phyloP scores from a whole-genome alignment of 2,888 invertebrate genomes.

The Andrena fulva region DNA sequence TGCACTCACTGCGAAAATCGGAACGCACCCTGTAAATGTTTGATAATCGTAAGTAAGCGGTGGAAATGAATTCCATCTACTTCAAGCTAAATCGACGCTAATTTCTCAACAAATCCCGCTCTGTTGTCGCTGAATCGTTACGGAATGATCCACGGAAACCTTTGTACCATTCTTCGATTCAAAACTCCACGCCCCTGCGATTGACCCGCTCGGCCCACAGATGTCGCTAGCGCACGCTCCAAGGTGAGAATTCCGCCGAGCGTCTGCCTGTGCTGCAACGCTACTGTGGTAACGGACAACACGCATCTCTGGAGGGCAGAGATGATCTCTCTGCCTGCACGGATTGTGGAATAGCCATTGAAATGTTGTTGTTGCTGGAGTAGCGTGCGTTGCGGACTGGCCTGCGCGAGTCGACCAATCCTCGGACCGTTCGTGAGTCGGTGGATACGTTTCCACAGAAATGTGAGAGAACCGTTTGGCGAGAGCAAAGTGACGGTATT shows the following conservation, averaged over 20 bases:
- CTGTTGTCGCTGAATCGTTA: neutral
- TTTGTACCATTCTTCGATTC: neutral
- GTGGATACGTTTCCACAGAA: slow-evolving; percentile 56
- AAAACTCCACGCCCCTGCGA: slow-evolving; percentile 10
- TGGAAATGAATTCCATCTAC: neutral
- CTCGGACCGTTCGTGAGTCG: slow-evolving; percentile 18
- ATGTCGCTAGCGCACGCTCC: slow-evolving; percentile 18
- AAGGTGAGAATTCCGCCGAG: neutral
- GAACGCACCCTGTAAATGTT: neutral
- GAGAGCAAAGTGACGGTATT: slow-evolving; percentile 33
- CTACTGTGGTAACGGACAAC: slow-evolving; percentile 27
- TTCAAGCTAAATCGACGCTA: neutral
- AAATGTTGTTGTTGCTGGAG: slow-evolving; percentile 35
- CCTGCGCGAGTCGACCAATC: slow-evolving; percentile 44
- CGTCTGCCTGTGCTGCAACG: slow-evolving; percentile 3
- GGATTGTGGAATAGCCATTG: slow-evolving; percentile 37
- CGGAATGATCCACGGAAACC: neutral
- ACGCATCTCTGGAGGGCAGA: slow-evolving; percentile 18
- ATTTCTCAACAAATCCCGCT: neutral
- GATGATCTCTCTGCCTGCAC: slow-evolving; percentile 23
- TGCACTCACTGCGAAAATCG: too few species aligned
- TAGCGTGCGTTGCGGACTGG: slow-evolving; percentile 40
- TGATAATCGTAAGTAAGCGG: neutral
- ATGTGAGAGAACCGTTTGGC: slow-evolving; percentile 30
- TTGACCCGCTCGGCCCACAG: slow-evolving; percentile 8